These are phyloP conservation scores for Andrena chrysosceles DNA, from an alignment of 2,888 invertebrate genomes.

Conservation along the genomic window DNA sequence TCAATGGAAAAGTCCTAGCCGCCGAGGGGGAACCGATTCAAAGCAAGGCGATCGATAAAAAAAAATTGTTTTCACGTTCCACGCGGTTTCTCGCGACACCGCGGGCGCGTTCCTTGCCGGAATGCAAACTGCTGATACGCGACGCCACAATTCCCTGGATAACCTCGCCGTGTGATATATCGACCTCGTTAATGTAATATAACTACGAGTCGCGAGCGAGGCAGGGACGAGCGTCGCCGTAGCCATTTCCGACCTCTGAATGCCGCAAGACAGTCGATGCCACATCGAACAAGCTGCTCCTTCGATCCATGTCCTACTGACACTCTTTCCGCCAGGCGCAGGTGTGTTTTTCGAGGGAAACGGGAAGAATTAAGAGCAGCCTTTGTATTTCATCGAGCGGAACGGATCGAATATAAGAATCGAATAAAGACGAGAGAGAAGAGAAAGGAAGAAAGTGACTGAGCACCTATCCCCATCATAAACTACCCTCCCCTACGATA, in stretches of 20 bases:
- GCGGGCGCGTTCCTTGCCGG: constrained; percentile 15
- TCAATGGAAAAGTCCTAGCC: neutral
- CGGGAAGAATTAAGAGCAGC: too few relatives aligned
- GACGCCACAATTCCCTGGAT: constrained; percentile 38
- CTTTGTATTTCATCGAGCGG: too few relatives aligned
- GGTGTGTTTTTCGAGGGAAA: too few relatives aligned
- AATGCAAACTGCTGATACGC: constrained; percentile 31
- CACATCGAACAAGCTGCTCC: neutral
- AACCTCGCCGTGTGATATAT: constrained; percentile 48
- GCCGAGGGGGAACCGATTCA: neutral
- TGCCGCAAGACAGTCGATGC: constrained; percentile 20
- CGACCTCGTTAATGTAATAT: constrained; percentile 45
- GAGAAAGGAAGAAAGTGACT: too few relatives aligned
- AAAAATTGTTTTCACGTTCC: constrained; percentile 22
- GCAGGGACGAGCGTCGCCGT: constrained; percentile 38
- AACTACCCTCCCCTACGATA: too few relatives aligned
- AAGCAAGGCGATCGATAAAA: constrained; percentile 10
- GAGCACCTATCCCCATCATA: too few relatives aligned
- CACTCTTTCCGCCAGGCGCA: neutral
- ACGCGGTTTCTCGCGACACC: constrained; percentile 1
- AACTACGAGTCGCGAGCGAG: constrained; percentile 34
- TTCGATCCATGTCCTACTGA: neutral
- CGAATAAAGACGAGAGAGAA: too few relatives aligned
- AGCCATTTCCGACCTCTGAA: constrained; percentile 30
- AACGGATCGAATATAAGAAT: too few relatives aligned